Percentiles rank a stretch among this genome's conserved stretches.
Evolutionary conservation across 2,888 invertebrate species (phyloP).

Genomic region (Antitype chi): DNA sequence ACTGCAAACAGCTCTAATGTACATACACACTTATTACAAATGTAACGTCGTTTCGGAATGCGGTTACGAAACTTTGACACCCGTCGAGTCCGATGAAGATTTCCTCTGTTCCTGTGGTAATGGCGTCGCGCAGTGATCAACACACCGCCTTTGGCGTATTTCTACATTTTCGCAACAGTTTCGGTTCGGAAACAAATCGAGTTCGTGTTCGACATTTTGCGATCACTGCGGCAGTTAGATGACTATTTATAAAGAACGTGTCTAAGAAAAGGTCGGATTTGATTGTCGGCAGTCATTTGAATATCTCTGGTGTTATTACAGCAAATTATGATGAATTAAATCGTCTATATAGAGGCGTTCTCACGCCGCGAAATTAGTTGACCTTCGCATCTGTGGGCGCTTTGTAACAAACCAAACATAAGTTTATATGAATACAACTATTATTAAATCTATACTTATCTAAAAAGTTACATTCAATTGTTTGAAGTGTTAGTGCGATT

Average conservation of each 20-base stretch:
- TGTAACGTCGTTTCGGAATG: constrained; percentile 71
- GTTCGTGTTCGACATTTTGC: constrained; percentile 90
- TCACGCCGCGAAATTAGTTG: constrained; percentile 87
- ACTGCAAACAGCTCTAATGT: constrained; percentile 81
- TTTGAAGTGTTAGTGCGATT: constrained; percentile 64
- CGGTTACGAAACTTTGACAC: constrained; percentile 73
- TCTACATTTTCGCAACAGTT: constrained; percentile 85
- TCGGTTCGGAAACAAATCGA: constrained; percentile 87
- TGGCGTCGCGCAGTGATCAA: constrained; percentile 69
- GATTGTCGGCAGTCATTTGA: constrained; percentile 90
- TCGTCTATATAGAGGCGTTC: constrained; percentile 86
- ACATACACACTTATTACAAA: constrained; percentile 74
- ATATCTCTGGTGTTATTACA: constrained; percentile 88
- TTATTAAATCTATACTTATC: constrained; percentile 70
- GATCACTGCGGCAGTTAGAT: constrained; percentile 87
- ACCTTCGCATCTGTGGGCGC: constrained; percentile 83
- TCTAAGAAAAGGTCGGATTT: constrained; percentile 90
- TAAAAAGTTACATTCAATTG: constrained; percentile 68
- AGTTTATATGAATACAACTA: constrained; percentile 68
- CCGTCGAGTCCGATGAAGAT: constrained; percentile 71
- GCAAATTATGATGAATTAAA: constrained; percentile 89
- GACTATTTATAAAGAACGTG: constrained; percentile 90
- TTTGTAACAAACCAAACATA: constrained; percentile 75
- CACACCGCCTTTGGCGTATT: constrained; percentile 79
- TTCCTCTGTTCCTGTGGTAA: constrained; percentile 73